Conservation (phyloP, 1,140 invertebrate species). For the Pseudomyrmex sp. region DNA sequence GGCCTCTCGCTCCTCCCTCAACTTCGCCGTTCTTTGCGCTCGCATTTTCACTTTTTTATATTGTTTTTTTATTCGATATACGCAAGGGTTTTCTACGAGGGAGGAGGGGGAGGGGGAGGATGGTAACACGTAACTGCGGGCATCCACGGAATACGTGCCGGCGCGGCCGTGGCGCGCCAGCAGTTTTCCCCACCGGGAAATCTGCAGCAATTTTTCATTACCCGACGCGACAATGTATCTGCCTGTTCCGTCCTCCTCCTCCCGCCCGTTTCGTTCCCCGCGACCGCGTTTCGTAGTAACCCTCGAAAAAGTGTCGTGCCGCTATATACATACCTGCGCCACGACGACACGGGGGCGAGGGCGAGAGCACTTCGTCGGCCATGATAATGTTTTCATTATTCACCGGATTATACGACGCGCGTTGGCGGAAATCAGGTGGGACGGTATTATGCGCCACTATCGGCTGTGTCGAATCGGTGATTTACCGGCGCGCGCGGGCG, state of each 20-base stretch:
- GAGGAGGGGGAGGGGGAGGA: neutral
- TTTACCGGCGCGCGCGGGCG: constrained; percentile 55
- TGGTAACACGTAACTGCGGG: constrained; percentile 45
- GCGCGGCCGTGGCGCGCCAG: constrained; percentile 44
- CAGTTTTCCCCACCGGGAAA: constrained; percentile 73
- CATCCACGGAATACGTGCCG: constrained; percentile 34
- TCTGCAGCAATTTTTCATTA: constrained; percentile 75
- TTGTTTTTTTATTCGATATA: constrained; percentile 6
- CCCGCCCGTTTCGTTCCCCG: neutral
- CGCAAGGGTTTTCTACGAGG: constrained; percentile 18
- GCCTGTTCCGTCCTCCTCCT: constrained; percentile 40
- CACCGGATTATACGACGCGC: constrained; percentile 71
- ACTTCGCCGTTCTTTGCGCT: constrained; percentile 30
- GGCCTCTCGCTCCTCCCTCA: neutral
- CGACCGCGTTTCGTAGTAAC: neutral
- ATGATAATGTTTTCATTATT: constrained; percentile 77
- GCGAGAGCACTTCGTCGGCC: constrained; percentile 58
- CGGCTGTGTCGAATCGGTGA: constrained; percentile 65
- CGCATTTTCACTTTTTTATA: constrained; percentile 47
- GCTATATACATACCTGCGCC: constrained; percentile 48
- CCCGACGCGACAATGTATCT: constrained; percentile 75
- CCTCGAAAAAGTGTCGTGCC: constrained; percentile 64
- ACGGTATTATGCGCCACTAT: constrained; percentile 67
- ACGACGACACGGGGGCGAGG: constrained; percentile 32
- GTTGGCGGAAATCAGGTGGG: constrained; percentile 69